Evolutionary conservation across 2,888 invertebrate genomes (phyloP), one percentile per base, ranked within the genome.

Genomic region (Bugula neritina): DNA sequence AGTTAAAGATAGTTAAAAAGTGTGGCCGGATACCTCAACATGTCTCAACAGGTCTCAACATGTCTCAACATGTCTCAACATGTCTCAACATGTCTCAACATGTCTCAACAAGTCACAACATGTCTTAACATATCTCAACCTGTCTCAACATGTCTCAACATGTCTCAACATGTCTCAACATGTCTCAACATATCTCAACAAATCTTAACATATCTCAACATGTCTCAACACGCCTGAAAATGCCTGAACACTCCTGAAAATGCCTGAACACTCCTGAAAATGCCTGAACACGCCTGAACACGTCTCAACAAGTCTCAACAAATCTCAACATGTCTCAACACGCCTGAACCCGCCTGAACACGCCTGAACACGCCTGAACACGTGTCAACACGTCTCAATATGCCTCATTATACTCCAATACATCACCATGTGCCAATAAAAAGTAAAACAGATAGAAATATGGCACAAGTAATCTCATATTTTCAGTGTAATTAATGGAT

Each of bases 301-400:
- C 21, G 52, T 21, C 52, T 52, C 10, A 52, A 52, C 52, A 13
- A 13, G 52, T 52, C 52, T 52, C 10, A 52, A 21, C 52, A 52
- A 13, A 13, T 21, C 52, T 52, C 10, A 52, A 52, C 52, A 13
- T 52, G 52, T 21, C 21, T 52, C 10, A 52, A 52, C 52, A 52
- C 21, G 52, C 21, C 52, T 52, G 52, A 52, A 52, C 10, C 10
- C 21, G 10, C 21, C 52, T 52, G 21, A 52, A 52, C 52, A 52
- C 21, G 52, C 52, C 52, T 52, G 52, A 52, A 52, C 52, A 52
- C 52, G 52, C 52, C 52, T 52, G 52, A 52, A 52, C 52, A 52
- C 21, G 10, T 21, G 21, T 52, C 10, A 52, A 52, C 52, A 21
- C 21, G 52, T 21, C 52, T 52, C 10, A 52, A 52, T 21, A 52